Evolutionary conservation across 2,113 vertebrate genomes (phyloP).

Genomic region (Spizaetus ornatus): DNA sequence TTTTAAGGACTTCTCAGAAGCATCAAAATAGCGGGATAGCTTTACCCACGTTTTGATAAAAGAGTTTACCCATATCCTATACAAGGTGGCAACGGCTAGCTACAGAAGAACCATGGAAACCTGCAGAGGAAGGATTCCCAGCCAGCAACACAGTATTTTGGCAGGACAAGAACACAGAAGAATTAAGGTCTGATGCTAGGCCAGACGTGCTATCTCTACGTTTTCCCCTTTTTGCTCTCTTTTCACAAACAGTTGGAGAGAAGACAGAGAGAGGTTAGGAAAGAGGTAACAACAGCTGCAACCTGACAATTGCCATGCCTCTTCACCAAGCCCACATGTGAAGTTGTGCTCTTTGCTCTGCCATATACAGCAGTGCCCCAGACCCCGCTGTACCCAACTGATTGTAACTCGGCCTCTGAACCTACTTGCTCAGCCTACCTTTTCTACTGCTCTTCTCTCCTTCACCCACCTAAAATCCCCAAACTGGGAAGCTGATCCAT

Average conservation of each 20-base stretch:
- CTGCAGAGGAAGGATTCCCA: not conserved
- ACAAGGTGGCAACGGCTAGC: not conserved
- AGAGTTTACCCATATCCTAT: not conserved
- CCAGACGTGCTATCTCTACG: not conserved
- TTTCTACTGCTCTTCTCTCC: not conserved
- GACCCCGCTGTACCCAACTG: fast-evolving
- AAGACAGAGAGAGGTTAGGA: not conserved
- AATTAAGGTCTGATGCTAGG: not conserved
- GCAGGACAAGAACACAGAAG: not conserved
- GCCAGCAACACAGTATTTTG: not conserved
- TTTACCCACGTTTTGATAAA: not conserved
- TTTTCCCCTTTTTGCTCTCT: not conserved
- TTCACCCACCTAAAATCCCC: not conserved
- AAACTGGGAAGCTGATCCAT: not conserved
- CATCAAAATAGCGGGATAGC: not conserved
- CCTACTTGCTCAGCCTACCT: not conserved
- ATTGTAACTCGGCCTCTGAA: not conserved
- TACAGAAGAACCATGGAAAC: not conserved
- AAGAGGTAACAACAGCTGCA: not conserved
- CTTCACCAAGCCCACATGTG: fast-evolving
- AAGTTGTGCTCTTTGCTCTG: not conserved
- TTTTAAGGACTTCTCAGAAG: not conserved
- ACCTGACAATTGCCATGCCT: fast-evolving
- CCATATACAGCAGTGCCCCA: not conserved
- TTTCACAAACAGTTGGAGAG: not conserved